Evolutionary conservation across 2,797 vertebrate species (phyloP).

Genomic region (Hypotaenidia philippensis): DNA sequence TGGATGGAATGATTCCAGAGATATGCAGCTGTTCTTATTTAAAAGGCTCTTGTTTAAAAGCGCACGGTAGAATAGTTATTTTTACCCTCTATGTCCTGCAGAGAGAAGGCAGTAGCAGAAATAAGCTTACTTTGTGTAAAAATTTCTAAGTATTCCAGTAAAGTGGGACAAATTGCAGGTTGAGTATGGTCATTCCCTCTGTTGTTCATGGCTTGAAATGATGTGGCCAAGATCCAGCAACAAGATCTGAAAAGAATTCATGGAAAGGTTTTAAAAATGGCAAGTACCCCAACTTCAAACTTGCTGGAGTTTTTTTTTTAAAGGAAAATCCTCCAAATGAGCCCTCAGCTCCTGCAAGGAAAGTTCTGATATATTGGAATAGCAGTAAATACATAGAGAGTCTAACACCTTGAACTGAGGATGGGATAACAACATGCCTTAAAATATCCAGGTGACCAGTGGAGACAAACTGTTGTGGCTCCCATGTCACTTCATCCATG

Average conservation of each 20-base stretch:
- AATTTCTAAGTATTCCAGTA: conserved; percentile 7
- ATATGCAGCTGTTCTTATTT: neutral
- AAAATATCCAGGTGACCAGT: neutral
- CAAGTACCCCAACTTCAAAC: neutral
- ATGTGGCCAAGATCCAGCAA: conserved; percentile 17
- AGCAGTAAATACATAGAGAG: neutral
- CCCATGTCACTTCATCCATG: neutral
- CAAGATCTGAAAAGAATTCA: conserved; percentile 27
- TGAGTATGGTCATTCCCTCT: neutral
- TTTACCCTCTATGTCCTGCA: neutral
- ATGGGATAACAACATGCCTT: neutral
- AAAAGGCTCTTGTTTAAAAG: neutral
- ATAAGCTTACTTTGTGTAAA: neutral
- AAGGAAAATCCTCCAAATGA: neutral
- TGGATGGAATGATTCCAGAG: neutral
- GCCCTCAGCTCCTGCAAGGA: neutral
- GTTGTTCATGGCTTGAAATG: conserved; percentile 44
- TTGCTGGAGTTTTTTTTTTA: neutral
- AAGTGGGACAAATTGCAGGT: conserved; percentile 25
- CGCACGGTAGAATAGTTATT: neutral
- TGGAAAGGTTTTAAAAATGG: neutral
- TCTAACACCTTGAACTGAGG: neutral
- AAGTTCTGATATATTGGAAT: neutral
- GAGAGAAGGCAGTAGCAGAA: conserved; percentile 10
- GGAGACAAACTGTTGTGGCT: neutral